Evolutionary conservation across 2,888 invertebrate species (phyloP), one percentile per base, ranked within the genome.

Genomic region (Villa cingulata): DNA sequence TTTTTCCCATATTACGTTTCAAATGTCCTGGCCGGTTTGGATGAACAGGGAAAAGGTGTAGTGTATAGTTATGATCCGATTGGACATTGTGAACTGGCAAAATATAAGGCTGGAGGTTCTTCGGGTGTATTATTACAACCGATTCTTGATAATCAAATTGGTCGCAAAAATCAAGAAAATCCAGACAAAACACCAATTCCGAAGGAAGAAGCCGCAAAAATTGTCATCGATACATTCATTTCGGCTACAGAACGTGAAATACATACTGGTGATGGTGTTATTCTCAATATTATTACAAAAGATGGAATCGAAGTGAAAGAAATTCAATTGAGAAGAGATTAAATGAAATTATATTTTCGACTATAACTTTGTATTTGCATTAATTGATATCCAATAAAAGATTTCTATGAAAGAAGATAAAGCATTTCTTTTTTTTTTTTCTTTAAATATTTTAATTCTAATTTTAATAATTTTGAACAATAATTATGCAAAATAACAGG

Each of bases 1-100:
- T 98, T 99, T 71, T 99, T 99, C 70, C 98, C 98, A 0, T 97
- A 96, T 68, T 98, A 96, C 63, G 86, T 96, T 19, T 88, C 90
- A 27, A 96, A 95, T 63, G 80, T 97, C 41, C 71, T 99, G 46
- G 97, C 89, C 44, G 98, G 98, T 0, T 65, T 98, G 46, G 95
- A 97, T 70, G 79, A 79, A 29, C 83, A 95, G 53, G 97, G 95
- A 4, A 86, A 88, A 63, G 98, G 98, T 10, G 86, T 86, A 57
- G 86, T 98, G 9, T 98, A 84, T 72, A 88, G 88, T 61, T 99
- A 96, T 66, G 98, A 99, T 68, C 97, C 97, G 0, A 86, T 98
- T 55, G 98, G 98, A 0, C 92, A 94, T 61, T 88, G 86, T 59
- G 95, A 95, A 66, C 77, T 83, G 50, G 77, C 83, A 1, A 80